A percentile compares a stretch with the other conserved stretches of the same genome.
phyloP scores from a whole-genome alignment of 2,888 invertebrate genomes.

The Acholoe squamosa region DNA sequence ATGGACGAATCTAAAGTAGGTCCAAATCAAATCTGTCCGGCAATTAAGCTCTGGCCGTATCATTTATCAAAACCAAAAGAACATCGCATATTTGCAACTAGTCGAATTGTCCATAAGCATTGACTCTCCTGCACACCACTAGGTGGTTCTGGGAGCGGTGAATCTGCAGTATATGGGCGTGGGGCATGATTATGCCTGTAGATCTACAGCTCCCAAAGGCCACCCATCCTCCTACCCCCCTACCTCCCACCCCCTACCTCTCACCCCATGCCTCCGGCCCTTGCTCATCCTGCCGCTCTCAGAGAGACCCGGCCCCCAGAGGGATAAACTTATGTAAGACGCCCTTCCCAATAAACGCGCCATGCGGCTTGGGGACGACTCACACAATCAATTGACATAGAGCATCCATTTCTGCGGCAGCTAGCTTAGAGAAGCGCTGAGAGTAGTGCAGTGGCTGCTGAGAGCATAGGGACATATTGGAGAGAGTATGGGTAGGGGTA shows the following conservation, averaged over 20 bases:
- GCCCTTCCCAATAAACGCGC: not conserved
- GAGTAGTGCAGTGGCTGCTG: not conserved
- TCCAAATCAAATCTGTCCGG: too few species aligned
- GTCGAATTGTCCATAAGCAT: too few species aligned
- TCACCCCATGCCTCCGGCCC: not conserved
- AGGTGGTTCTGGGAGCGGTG: too few species aligned
- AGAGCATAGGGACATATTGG: not conserved
- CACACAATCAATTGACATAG: constrained; percentile 35
- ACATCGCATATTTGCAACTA: too few species aligned
- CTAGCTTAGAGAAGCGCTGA: not conserved
- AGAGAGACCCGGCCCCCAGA: not conserved
- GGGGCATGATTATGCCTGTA: too few species aligned
- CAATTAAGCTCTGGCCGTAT: too few species aligned
- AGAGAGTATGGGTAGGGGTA: too few species aligned
- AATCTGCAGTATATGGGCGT: too few species aligned
- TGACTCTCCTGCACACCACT: too few species aligned
- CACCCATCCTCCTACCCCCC: not conserved
- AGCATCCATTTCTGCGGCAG: not conserved
- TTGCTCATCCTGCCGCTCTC: not conserved
- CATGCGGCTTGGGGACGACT: not conserved
- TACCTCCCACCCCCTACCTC: not conserved
- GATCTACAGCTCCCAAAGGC: too few species aligned
- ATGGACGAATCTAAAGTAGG: too few species aligned
- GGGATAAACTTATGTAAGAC: constrained; percentile 30
- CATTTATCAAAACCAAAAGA: too few species aligned